Evolutionary conservation across 2,113 vertebrate species (phyloP), one percentile per base, ranked within the genome.

Genomic region (Oreochromis spilurus): DNA sequence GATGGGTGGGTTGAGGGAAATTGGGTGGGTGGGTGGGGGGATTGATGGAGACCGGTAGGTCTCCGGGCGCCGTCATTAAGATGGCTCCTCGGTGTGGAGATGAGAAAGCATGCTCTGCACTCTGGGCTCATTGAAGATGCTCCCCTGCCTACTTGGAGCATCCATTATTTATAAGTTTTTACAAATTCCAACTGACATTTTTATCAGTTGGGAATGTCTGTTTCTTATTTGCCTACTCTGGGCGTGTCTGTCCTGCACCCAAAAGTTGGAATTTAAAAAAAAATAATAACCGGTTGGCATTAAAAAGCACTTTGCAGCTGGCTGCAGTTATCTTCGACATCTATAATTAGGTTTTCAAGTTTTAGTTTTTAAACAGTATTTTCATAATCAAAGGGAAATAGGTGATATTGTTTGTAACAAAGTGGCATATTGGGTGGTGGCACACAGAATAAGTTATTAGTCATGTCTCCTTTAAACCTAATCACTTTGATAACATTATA

Each of bases 121-220:
- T 91, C 89, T 81, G 36, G 62, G 65, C 90, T 95, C 84, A 95
- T 93, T 95, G 93, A 95, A 93, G 94, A 95, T 92, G 90, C 92
- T 94, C 94, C 93, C 93, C 90, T 91, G 93, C 90, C 89, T 89
- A 65, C 86, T 82, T 40, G 81, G 40, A 79, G 40, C 78, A 94
- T 96, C 88, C 89, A 95, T 96, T 95, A 96, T 96, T 95, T 90
- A 96, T 94, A 84, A 65, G 45, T 86, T 92, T 91, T 89, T 90
- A 89, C 94, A 94, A 94, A 95, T 95, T 95, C 89, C 62, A 84
- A 67, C 92, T 93, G 94, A 95, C 93, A 85, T 93, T 94, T 93
- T 92, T 93, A 96, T 94, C 94, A 94, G 82, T 86, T 84, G 21
- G 88, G 84, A 79, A 92, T 90, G 87, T 89, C 83, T 80, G 78